Base-by-base conservation (phyloP, 2,888 invertebrate species). In the Synergus gifuensis region DNA sequence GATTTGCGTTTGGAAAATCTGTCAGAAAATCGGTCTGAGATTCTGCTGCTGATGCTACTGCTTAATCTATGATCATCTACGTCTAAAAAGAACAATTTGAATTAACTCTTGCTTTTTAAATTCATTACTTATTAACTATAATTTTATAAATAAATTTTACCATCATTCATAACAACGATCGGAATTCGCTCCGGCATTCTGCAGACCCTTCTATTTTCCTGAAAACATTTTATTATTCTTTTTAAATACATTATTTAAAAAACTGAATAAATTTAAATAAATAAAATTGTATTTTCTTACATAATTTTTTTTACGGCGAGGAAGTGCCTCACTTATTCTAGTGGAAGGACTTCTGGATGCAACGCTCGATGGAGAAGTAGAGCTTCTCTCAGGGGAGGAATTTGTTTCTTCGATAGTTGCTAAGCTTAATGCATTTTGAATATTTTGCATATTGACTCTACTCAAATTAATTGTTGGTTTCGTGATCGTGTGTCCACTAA, bases 381-480 rank as follows among this genome's bases (percentile, higher is more conserved):
- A 79, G 81, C 79, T 88, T 83, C 83, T 83, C 14, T 85, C 81
- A 1, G 85, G 84, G 18, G 76, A 0, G 2, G 79, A 18, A 28
- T 87, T 76, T 42, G 83, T 81, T 81, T 92, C 92, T 78, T 88
- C 86, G 83, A 92, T 89, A 22, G 86, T 86, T 77, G 88, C 91
- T 82, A 89, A 87, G 84, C 87, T 83, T 77, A 54, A 18, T 36
- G 83, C 66, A 81, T 86, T 87, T 81, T 85, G 87, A 58, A 90
- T 76, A 78, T 86, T 82, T 67, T 88, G 88, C 87, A 91, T 87
- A 81, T 91, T 91, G 16, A 92, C 83, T 84, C 92, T 87, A 78
- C 91, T 91, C 67, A 92, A 87, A 83, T 90, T 91, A 78, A 92
- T 91, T 18, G 90, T 91, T 7, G 92, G 92, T 82, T 91, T 92